Conservation (phyloP, 1,140 invertebrate genomes). For the Apis mellifera region DNA sequence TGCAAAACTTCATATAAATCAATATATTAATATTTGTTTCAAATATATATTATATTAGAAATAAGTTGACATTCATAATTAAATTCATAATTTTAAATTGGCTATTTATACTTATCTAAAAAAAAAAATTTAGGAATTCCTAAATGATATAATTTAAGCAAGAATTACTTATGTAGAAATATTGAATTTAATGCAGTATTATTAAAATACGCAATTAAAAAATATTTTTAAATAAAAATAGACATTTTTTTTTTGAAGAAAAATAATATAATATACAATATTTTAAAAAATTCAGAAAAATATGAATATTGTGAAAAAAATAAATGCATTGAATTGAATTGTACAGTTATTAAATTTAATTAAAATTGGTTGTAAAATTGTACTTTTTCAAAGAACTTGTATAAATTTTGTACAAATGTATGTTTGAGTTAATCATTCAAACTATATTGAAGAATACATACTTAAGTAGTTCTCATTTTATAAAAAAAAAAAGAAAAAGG, state of each 20-base stretch:
- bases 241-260: conserved; percentile 2
- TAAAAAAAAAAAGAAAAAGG: neutral
- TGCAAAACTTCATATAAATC: neutral
- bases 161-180: conserved; percentile 5
- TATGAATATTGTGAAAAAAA: neutral
- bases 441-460: neutral
- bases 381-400: neutral
- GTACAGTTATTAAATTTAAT: conserved; percentile 22
- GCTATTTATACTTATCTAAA: neutral
- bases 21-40: neutral
- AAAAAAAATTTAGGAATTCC: conserved; percentile 14
- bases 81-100: conserved; percentile 19
- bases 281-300: neutral
- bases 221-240: conserved; percentile 33
- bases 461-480: conserved; percentile 21
- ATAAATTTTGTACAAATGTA: conserved; percentile 21
- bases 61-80: conserved; percentile 3
- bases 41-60: neutral
- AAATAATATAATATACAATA: conserved; percentile 1
- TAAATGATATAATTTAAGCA: conserved; percentile 5
- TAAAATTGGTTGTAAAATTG: conserved; percentile 18
- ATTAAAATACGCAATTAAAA: conserved; percentile 11
- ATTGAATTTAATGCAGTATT: conserved; percentile 30
- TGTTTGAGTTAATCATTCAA: conserved; percentile 31
- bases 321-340: conserved; percentile 10